Base-by-base conservation (phyloP, 2,888 invertebrate genomes). In the Calephelis perditalis region DNA sequence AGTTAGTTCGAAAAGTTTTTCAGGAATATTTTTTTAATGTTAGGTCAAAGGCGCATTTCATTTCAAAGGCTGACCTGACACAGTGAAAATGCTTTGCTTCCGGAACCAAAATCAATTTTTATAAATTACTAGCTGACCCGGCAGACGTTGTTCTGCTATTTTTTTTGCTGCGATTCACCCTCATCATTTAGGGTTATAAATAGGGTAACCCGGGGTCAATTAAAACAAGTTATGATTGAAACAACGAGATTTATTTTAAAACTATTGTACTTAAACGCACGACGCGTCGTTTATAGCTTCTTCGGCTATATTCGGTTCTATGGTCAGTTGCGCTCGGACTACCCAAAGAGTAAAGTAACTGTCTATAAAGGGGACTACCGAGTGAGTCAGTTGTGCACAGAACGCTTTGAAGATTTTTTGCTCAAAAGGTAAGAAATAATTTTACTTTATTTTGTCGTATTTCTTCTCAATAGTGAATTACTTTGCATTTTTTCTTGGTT, bases 371-470 rank as follows among this genome's bases (percentile, higher is more conserved):
- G n/a, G 11, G 45, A 45, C 9, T n/a, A 45, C 45, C 11, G 45
- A 45, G 45, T 45, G 45, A 46, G n/a, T 5, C n/a, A 46, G 45
- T 46, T 46, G 45, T n/a, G 45, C 45, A 46, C 45, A 46, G 45
- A n/a, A n/a, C 45, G 45, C 45, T n/a, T 46, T n/a, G 12, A 46
- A 46, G 45, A 46, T 46, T 46, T 46, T 46, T 46, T 46, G 7
- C 11, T n/a, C 45, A 46, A 46, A 46, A 46, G 12, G n/a, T 46
- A 46, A 46, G 45, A n/a, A 45, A n/a, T n/a, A 11, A n/a, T 45
- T n/a, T n/a, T 11, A 45, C 45, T 45, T 45, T 45, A n/a, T 45
- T n/a, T n/a, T 45, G 45, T 45, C 45, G 45, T 45, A 45, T 45
- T 45, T n/a, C 45, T 45, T 45, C n/a, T 45, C n/a, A 45, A 45